These are phyloP conservation scores for Coenobita brevimanus DNA, from an alignment of 1,140 invertebrate species.

Conservation along the genomic window DNA sequence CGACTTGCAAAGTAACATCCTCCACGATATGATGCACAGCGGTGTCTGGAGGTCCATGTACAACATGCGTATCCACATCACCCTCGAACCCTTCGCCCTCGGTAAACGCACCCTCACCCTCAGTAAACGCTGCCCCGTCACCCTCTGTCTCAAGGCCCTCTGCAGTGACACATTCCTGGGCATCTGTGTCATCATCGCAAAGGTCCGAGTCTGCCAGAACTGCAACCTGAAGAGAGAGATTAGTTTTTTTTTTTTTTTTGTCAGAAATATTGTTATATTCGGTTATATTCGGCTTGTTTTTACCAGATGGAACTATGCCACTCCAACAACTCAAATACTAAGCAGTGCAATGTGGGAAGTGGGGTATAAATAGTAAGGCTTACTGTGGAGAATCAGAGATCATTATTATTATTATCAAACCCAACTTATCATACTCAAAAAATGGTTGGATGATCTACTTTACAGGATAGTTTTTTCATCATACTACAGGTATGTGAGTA, in stretches of 20 bases:
- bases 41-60: slow-evolving; percentile 33
- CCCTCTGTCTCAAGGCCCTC: slow-evolving; percentile 67
- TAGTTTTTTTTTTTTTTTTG: background rate
- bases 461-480: too few species aligned
- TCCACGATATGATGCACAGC: slow-evolving; percentile 68
- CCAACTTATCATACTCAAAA: too few species aligned
- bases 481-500: too few species aligned
- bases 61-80: background rate
- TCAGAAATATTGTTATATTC: background rate
- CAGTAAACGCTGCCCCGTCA: slow-evolving; percentile 55
- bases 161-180: slow-evolving; percentile 39
- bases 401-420: too few species aligned
- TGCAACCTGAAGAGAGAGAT: slow-evolving; percentile 45
- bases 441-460: too few species aligned
- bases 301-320: too few species aligned
- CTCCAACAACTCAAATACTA: too few species aligned
- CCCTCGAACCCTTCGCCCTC: slow-evolving; percentile 25
- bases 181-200: slow-evolving; percentile 67
- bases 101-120: slow-evolving; percentile 55
- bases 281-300: too few species aligned
- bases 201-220: slow-evolving; percentile 67
- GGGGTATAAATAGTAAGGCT: too few species aligned
- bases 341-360: too few species aligned
- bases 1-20: slow-evolving; percentile 52
- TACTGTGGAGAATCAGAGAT: too few species aligned